Evolutionary conservation across 2,888 invertebrate species (phyloP), one percentile per base, ranked within the genome.

Genomic region (Diplazon laetatorius): DNA sequence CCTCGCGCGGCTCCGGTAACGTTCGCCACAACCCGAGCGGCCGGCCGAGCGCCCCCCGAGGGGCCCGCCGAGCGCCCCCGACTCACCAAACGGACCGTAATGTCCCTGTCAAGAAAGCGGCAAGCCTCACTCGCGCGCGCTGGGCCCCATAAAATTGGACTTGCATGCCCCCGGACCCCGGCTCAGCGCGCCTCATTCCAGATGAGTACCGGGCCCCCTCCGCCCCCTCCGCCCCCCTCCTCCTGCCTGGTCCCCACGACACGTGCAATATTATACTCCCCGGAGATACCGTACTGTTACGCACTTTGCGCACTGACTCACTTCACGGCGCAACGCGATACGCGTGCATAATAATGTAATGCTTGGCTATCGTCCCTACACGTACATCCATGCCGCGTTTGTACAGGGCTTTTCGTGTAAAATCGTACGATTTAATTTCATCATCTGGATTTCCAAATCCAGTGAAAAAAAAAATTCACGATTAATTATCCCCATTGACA

Each of bases 101-200:
- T 87, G 88, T 89, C 87, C 86, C 87, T 87, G 89, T 88, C 88
- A 87, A 86, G 88, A 89, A 86, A 89, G 88, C 86, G 87, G 87
- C 86, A 84, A 86, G 85, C 82, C 83, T 87, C 83, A 39, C 30
- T 30, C 68, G 78, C 84, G 85, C 82, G 82, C 79, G 76, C 80
- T n/a, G 81, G 80, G 80, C 82, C 83, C 85, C 87, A 86, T 88
- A 89, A 89, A 89, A 87, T 87, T 85, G 84, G 85, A 84, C 82
- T n/a, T n/a, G 82, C 37, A 39, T 50, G 37, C 50, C 39, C n/a
- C n/a, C n/a, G n/a, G n/a, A n/a, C n/a, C n/a, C n/a, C n/a, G n/a
- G n/a, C n/a, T n/a, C n/a, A n/a, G n/a, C n/a, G n/a, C n/a, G n/a
- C n/a, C n/a, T n/a, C n/a, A n/a, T n/a, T n/a, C n/a, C n/a, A n/a